Conservation (phyloP, 2,888 invertebrate species). For the Pristionchus mayeri region DNA sequence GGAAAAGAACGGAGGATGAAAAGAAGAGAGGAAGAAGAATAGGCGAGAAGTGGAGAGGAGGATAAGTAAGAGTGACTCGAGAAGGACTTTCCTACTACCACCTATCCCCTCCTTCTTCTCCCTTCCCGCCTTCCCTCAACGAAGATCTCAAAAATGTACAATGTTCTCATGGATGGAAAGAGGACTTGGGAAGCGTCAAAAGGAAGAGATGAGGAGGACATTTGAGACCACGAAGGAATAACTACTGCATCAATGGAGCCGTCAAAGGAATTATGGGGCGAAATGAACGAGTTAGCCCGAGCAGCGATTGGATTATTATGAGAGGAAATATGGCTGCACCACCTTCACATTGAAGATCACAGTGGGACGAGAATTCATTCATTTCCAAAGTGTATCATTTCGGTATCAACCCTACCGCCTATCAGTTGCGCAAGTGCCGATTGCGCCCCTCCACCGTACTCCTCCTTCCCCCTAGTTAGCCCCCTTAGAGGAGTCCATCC, state of each 20-base stretch:
- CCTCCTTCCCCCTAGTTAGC: not conserved
- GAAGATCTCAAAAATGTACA: slow-evolving; percentile 31
- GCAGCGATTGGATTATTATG: not conserved
- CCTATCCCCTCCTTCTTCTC: not conserved
- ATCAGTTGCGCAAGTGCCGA: not conserved
- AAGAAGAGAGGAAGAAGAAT: slow-evolving; percentile 18
- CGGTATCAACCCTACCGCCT: not conserved
- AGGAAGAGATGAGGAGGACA: not conserved
- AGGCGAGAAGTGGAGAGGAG: not conserved
- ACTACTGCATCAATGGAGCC: not conserved
- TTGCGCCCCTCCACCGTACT: not conserved
- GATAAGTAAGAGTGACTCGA: slow-evolving; percentile 22
- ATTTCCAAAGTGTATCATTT: not conserved
- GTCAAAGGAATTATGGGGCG: not conserved
- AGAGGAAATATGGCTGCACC: not conserved
- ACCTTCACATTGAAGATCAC: not conserved
- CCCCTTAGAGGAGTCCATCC: not conserved
- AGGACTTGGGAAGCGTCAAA: not conserved
- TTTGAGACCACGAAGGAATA: slow-evolving; percentile 5
- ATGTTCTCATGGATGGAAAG: slow-evolving; percentile 15
- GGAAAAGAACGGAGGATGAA: slow-evolving; percentile 6
- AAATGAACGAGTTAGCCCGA: slow-evolving; percentile 8
- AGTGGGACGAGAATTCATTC: not conserved
- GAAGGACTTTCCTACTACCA: slow-evolving; percentile 3
- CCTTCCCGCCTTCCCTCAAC: not conserved